A percentile compares a stretch with the other conserved stretches of the same genome.
Conservation (phyloP, 2,888 invertebrate genomes). For the Brenthis ino region DNA sequence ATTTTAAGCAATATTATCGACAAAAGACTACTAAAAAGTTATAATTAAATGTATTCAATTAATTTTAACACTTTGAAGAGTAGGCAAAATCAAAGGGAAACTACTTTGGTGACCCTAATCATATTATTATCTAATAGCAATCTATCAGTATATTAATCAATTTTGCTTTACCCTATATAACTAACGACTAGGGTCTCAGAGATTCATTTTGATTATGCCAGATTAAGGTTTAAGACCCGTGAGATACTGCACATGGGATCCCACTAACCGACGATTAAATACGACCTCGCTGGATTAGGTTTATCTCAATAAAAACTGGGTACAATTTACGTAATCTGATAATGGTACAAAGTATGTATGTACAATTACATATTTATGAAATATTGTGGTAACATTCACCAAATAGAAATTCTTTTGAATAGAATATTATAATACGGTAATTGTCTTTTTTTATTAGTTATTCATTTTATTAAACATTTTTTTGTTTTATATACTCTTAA, state of each 20-base stretch:
- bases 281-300: constrained; percentile 39
- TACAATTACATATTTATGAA: not conserved
- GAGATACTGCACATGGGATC: constrained; percentile 48
- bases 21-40: not conserved
- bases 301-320: constrained; percentile 36
- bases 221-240: constrained; percentile 64
- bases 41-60: not conserved
- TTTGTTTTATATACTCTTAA: too few relatives aligned
- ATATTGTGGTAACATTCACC: constrained; percentile 34
- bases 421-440: not conserved
- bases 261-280: constrained; percentile 54
- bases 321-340: constrained; percentile 31
- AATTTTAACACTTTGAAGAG: not conserved
- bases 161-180: constrained; percentile 39
- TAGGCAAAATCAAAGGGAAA: not conserved
- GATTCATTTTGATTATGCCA: constrained; percentile 73
- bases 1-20: too few relatives aligned
- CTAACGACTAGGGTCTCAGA: constrained; percentile 51
- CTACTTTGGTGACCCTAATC: constrained; percentile 12
- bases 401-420: not conserved
- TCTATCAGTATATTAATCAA: constrained; percentile 41
- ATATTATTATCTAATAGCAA: constrained; percentile 9
- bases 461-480: too few relatives aligned
- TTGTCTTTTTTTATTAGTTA: too few relatives aligned
- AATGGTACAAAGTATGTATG: constrained; percentile 16